Conservation (phyloP, 2,888 invertebrate genomes). For the Lissonota sp. region DNA sequence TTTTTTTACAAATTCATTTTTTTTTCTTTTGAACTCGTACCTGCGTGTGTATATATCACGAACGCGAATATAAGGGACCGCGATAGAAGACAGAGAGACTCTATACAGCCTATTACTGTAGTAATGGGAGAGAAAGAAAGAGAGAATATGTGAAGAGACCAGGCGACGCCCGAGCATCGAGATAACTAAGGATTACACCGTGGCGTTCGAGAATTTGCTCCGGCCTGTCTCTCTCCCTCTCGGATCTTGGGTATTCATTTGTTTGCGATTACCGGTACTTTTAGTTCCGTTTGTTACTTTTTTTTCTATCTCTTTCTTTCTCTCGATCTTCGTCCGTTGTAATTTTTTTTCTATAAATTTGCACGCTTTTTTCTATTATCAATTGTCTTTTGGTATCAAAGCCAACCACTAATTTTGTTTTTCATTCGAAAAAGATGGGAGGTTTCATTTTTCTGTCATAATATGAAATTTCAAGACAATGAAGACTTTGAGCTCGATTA, state of each 20-base stretch:
- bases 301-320: conserved; percentile 8
- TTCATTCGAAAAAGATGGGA: too few relatives aligned
- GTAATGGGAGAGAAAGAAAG: conserved; percentile 45
- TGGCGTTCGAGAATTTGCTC: conserved; percentile 68
- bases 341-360: neutral
- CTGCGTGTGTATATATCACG: conserved; percentile 29
- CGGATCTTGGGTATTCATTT: conserved; percentile 58
- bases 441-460: too few relatives aligned
- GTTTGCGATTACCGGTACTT: conserved; percentile 66
- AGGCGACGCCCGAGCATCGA: conserved; percentile 58
- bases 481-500: too few relatives aligned
- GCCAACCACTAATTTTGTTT: too few relatives aligned
- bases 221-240: conserved; percentile 37
- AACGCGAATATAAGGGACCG: conserved; percentile 49
- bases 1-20: conserved; percentile 41
- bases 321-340: neutral
- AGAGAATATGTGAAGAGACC: conserved; percentile 33
- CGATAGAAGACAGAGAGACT: conserved; percentile 49
- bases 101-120: conserved; percentile 44
- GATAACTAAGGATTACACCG: conserved; percentile 67
- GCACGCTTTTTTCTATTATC: too few relatives aligned
- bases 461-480: too few relatives aligned
- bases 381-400: too few relatives aligned
- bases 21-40: conserved; percentile 35
- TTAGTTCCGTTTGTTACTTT: conserved; percentile 57